phyloP scores from a whole-genome alignment of 2,113 vertebrate species.

The Catharus bicknelli region DNA sequence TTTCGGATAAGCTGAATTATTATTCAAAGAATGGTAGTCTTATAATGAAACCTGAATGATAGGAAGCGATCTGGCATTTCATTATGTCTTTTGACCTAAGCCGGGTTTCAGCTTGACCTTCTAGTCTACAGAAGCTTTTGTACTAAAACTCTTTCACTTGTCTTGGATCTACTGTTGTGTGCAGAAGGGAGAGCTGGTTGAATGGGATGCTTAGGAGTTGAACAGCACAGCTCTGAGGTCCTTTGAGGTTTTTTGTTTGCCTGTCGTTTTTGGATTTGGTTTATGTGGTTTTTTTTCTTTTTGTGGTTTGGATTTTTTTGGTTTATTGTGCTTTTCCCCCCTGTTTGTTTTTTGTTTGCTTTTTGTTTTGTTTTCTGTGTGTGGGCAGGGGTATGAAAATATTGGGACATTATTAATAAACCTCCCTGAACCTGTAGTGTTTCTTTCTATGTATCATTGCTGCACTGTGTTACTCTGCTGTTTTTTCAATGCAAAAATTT shows the following conservation, averaged over 20 bases:
- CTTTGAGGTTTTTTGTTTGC: background rate
- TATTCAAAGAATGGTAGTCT: background rate
- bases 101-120: conserved; percentile 18
- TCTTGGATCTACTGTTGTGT: background rate
- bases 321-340: background rate
- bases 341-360: background rate
- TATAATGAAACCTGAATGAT: background rate
- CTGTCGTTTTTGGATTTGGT: background rate
- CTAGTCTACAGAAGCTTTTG: background rate
- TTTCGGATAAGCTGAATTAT: background rate
- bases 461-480: background rate
- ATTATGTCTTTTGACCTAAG: conserved; percentile 13
- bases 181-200: background rate
- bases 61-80: conserved; percentile 23
- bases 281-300: background rate
- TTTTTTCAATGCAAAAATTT: background rate
- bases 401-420: background rate
- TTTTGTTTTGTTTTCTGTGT: background rate
- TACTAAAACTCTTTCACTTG: background rate
- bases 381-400: background rate
- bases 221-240: background rate
- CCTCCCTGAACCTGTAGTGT: rapidly evolving
- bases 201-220: background rate
- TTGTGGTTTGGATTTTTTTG: background rate
- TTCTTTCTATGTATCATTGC: background rate